These are phyloP conservation scores for Bombylius discolor DNA, from an alignment of 2,888 invertebrate species.

Conservation along the genomic window DNA sequence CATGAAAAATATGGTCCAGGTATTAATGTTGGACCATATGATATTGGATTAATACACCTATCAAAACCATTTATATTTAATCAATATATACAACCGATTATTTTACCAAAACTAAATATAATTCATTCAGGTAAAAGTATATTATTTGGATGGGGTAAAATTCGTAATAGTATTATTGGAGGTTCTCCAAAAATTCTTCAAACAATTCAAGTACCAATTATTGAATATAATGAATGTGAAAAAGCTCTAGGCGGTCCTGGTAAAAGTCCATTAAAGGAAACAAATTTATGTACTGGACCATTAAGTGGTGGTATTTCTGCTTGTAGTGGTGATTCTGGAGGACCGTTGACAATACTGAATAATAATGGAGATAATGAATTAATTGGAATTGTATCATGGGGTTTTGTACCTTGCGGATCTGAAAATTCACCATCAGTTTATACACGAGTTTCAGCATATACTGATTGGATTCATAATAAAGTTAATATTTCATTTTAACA, in stretches of 20 bases:
- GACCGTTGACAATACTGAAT: slow-evolving; percentile 26
- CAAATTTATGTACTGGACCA: slow-evolving; percentile 38
- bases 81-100: slow-evolving; percentile 26
- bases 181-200: slow-evolving; percentile 13
- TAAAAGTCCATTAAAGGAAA: slow-evolving; percentile 20
- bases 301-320: slow-evolving; percentile 33
- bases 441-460: slow-evolving; percentile 34
- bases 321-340: slow-evolving; percentile 36
- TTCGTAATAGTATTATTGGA: slow-evolving; percentile 16
- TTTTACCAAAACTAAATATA: slow-evolving; percentile 25
- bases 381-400: slow-evolving; percentile 41
- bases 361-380: slow-evolving; percentile 18
- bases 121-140: slow-evolving; percentile 23
- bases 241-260: slow-evolving; percentile 16
- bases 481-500: not conserved
- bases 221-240: slow-evolving; percentile 22
- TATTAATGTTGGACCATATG: slow-evolving; percentile 34
- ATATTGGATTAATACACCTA: slow-evolving; percentile 41
- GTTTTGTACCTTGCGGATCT: slow-evolving; percentile 37
- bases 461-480: slow-evolving; percentile 28
- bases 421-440: slow-evolving; percentile 36
- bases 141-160: slow-evolving; percentile 38
- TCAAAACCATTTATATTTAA: slow-evolving; percentile 18
- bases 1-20: slow-evolving; percentile 30
- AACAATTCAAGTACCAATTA: slow-evolving; percentile 25